Percentiles rank a stretch among this genome's conserved stretches.
Evolutionary conservation across 2,797 vertebrate genomes (phyloP).

Genomic region (Brachymystax lenok): DNA sequence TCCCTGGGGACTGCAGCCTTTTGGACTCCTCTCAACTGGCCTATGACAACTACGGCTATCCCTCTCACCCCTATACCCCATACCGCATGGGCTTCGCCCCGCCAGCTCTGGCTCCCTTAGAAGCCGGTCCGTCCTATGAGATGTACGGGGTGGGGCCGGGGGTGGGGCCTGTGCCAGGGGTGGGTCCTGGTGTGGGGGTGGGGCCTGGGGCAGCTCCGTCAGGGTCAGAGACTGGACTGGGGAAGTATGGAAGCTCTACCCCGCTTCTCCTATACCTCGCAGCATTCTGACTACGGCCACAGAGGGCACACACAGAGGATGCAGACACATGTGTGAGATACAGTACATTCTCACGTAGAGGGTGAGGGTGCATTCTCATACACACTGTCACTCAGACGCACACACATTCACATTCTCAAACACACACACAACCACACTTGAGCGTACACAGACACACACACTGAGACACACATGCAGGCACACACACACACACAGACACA

Average conservation of each 20-base stretch:
- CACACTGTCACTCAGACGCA: conserved; percentile 27
- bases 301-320: conserved; percentile 93
- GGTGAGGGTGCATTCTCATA: conserved; percentile 37
- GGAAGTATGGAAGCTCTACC: conserved; percentile 88
- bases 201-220: conserved; percentile 63
- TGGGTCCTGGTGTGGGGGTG: conserved; percentile 52
- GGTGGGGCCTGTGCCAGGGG: conserved; percentile 64
- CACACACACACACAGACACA: conserved; percentile 39
- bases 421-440: conserved; percentile 36
- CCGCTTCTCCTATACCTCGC: conserved; percentile 93
- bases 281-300: conserved; percentile 95
- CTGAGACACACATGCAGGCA: conserved; percentile 33
- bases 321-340: conserved; percentile 93
- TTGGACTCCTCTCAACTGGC: conserved; percentile 88
- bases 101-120: conserved; percentile 78
- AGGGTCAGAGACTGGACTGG: conserved; percentile 80
- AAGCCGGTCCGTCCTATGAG: conserved; percentile 78
- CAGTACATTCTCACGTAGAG: conserved; percentile 6
- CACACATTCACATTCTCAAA: conserved; percentile 30
- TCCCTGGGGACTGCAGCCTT: conserved; percentile 77
- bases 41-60: conserved; percentile 90
- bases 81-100: conserved; percentile 88
- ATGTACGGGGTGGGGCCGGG: conserved; percentile 77
- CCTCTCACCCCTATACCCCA: conserved; percentile 82
- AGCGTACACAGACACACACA: conserved; percentile 32